A percentile compares a stretch with the other conserved stretches of the same genome.
Evolutionary conservation across 2,113 vertebrate genomes (phyloP).

Genomic region (Caretta caretta): DNA sequence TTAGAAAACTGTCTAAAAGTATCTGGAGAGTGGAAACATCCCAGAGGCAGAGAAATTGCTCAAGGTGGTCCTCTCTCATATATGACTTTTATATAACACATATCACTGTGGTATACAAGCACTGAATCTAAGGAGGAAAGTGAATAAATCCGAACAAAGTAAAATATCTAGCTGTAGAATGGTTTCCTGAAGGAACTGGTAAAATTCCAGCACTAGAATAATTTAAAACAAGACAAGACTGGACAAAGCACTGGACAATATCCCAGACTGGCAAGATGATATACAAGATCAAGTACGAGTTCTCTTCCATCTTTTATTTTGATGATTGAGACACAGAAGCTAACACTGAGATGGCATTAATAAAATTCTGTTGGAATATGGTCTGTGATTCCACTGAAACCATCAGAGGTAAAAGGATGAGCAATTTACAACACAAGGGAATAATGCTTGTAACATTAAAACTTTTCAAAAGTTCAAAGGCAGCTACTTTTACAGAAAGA

Average conservation of each 20-base stretch:
- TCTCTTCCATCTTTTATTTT: neutral
- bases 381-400: neutral
- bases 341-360: neutral
- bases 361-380: neutral
- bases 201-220: neutral
- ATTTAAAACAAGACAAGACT: neutral
- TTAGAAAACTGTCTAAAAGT: neutral
- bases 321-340: neutral
- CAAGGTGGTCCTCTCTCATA: accelerated
- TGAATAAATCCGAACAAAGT: neutral
- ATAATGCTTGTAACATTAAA: neutral
- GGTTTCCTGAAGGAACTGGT: neutral
- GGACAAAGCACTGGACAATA: neutral
- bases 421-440: neutral
- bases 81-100: neutral
- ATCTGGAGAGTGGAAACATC: neutral
- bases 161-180: neutral
- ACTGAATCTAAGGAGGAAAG: neutral
- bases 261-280: neutral
- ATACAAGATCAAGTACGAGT: neutral
- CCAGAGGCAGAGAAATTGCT: neutral
- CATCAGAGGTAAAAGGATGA: neutral
- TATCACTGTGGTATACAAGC: neutral
- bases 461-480: neutral
- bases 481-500: neutral